Evolutionary conservation across 2,797 vertebrate genomes (phyloP).

Genomic region (Limosa lapponica): DNA sequence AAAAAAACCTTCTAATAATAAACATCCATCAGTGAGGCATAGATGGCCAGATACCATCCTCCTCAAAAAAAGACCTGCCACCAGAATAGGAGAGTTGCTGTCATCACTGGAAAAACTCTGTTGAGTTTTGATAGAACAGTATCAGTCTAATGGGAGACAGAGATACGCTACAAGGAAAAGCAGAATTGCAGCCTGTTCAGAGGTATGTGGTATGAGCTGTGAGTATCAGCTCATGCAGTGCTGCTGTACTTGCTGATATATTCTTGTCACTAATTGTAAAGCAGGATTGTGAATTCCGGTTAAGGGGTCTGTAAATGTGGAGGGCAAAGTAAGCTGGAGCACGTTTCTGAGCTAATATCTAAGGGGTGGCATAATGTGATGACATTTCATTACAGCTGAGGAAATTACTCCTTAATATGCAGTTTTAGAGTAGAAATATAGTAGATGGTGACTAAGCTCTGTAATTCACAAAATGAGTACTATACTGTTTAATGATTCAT

Average conservation of each 20-base stretch:
- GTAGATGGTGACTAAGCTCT: neutral
- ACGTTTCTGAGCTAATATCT: neutral
- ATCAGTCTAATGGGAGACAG: neutral
- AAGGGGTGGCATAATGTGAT: neutral
- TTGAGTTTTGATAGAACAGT: neutral
- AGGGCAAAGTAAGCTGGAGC: neutral
- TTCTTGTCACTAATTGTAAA: neutral
- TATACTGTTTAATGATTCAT: neutral
- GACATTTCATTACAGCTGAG: neutral
- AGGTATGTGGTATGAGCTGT: neutral
- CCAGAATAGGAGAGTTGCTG: neutral
- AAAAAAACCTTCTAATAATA: neutral
- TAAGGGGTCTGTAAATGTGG: neutral
- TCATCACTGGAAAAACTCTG: neutral
- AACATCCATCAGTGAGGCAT: neutral
- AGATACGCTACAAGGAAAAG: neutral
- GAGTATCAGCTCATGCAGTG: neutral
- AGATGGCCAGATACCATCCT: neutral
- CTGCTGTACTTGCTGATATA: neutral
- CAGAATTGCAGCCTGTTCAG: neutral
- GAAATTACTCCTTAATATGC: neutral
- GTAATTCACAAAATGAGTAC: neutral
- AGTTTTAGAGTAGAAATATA: neutral
- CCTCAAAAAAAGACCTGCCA: neutral
- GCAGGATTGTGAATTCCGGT: neutral